Percentiles rank a stretch among this genome's conserved stretches.
phyloP scores from a whole-genome alignment of 1,140 invertebrate genomes.

The Drosophila murphyi region DNA sequence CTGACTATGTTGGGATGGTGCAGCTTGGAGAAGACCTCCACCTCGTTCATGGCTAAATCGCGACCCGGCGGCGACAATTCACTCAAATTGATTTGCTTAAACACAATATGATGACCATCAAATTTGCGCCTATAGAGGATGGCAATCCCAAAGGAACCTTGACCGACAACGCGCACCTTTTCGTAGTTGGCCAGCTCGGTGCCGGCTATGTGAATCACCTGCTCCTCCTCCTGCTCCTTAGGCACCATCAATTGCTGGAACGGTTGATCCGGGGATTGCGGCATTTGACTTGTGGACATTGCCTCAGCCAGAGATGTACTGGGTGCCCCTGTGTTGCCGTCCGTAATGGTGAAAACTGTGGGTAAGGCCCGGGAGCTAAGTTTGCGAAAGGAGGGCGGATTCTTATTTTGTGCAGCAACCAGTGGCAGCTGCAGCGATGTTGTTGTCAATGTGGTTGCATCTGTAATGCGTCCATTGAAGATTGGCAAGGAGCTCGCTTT shows the following conservation, averaged over 20 bases:
- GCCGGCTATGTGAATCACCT: constrained; percentile 42
- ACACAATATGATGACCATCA: constrained; percentile 89
- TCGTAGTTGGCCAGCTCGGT: constrained; percentile 77
- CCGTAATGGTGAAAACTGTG: constrained; percentile 73
- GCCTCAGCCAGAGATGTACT: constrained; percentile 65
- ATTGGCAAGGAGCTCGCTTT: constrained; percentile 77
- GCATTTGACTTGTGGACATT: constrained; percentile 50
- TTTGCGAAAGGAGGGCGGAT: constrained; percentile 27
- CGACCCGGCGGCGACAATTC: constrained; percentile 89
- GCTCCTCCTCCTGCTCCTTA: constrained; percentile 39
- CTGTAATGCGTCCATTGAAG: constrained; percentile 77
- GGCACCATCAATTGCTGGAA: constrained; percentile 59
- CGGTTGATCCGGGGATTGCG: constrained; percentile 19
- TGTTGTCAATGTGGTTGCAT: constrained; percentile 69
- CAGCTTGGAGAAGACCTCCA: constrained; percentile 89
- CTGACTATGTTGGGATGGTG: constrained; percentile 91
- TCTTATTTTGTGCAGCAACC: constrained; percentile 15
- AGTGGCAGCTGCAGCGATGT: constrained; percentile 62
- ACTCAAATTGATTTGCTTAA: constrained; percentile 91
- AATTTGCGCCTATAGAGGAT: constrained; percentile 88
- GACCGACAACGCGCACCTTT: constrained; percentile 75
- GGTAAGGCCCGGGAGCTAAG: constrained; percentile 33
- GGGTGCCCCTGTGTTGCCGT: constrained; percentile 56
- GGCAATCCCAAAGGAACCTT: constrained; percentile 90
- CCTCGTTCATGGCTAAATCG: constrained; percentile 91